Evolutionary conservation across 1,140 invertebrate species (phyloP).

Genomic region (Pachypeltis micranthus): DNA sequence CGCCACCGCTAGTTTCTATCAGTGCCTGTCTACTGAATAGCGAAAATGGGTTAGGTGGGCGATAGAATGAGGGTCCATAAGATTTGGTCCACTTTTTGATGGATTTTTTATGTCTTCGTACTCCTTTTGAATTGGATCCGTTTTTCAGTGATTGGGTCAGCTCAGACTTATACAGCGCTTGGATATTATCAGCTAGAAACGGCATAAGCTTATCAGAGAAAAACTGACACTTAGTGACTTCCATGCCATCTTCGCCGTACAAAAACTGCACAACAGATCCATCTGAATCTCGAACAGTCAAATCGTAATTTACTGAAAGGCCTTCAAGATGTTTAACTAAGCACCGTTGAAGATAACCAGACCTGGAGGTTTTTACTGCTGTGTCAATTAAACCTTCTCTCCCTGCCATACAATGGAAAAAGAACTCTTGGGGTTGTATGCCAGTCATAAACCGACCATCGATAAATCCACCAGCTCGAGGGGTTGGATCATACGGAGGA

Average conservation of each 20-base stretch:
- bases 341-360: slow-evolving; percentile 95
- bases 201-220: slow-evolving; percentile 63
- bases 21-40: slow-evolving; percentile 24
- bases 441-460: slow-evolving; percentile 93
- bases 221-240: slow-evolving; percentile 78
- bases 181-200: slow-evolving; percentile 69
- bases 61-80: background rate
- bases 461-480: slow-evolving; percentile 91
- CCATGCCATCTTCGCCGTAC: slow-evolving; percentile 98
- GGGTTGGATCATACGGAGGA: slow-evolving; percentile 75
- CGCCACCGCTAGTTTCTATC: slow-evolving; percentile 26
- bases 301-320: slow-evolving; percentile 77
- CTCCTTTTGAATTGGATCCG: slow-evolving; percentile 34
- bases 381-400: slow-evolving; percentile 85
- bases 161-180: slow-evolving; percentile 48
- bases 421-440: slow-evolving; percentile 94
- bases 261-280: slow-evolving; percentile 86
- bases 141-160: slow-evolving; percentile 45
- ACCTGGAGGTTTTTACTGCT: slow-evolving; percentile 85
- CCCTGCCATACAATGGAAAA: slow-evolving; percentile 99
- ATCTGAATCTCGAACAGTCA: slow-evolving; percentile 90
- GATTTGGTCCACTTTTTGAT: slow-evolving; percentile 48
- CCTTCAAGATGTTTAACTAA: slow-evolving; percentile 97
- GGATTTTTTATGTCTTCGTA: slow-evolving; percentile 37
- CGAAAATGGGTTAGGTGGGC: slow-evolving; percentile 24